Evolutionary conservation across 1,140 invertebrate genomes (phyloP).

Genomic region (Oryzaephilus surinamensis): DNA sequence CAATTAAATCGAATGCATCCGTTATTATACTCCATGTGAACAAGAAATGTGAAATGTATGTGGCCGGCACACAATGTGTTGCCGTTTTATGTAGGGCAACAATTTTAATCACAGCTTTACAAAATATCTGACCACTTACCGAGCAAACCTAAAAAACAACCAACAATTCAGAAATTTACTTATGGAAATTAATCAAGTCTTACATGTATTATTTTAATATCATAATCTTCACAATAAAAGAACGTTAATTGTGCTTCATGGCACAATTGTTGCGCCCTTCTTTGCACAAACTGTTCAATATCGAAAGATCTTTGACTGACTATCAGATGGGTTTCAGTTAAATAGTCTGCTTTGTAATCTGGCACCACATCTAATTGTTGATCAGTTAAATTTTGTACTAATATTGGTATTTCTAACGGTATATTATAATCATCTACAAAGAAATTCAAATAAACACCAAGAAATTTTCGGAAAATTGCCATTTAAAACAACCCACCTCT

Average conservation of each 20-base stretch:
- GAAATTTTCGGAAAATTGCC: neutral
- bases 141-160: constrained; percentile 31
- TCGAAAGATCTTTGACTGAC: constrained; percentile 35
- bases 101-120: constrained; percentile 34
- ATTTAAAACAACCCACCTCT: too few species aligned
- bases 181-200: constrained; percentile 14
- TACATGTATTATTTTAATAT: constrained; percentile 34
- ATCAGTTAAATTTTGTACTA: constrained; percentile 32
- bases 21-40: constrained; percentile 34
- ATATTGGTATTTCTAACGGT: constrained; percentile 32
- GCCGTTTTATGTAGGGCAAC: constrained; percentile 26
- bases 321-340: constrained; percentile 32
- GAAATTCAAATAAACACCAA: constrained; percentile 5
- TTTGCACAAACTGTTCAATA: constrained; percentile 35
- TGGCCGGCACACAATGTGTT: constrained; percentile 20
- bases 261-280: constrained; percentile 31
- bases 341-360: constrained; percentile 28
- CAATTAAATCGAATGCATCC: constrained; percentile 30
- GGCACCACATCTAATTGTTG: constrained; percentile 34
- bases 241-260: constrained; percentile 30
- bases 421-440: constrained; percentile 35
- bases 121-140: constrained; percentile 32
- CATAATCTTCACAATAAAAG: constrained; percentile 35
- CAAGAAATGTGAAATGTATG: constrained; percentile 27
- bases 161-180: neutral